Evolutionary conservation across 2,113 vertebrate genomes (phyloP).

Genomic region (human): GRCh38 chr4:175882501-175883000

Average conservation of each 20-base stretch:
- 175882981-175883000: neutral
- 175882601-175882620: neutral
- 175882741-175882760: neutral
- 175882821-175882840: neutral
- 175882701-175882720: neutral
- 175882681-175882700: neutral
- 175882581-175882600: constrained; percentile 2
- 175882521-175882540: neutral
- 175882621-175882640: neutral
- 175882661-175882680: neutral
- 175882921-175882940: neutral
- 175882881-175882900: neutral
- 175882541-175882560: neutral
- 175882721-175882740: neutral
- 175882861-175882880: neutral
- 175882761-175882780: neutral
- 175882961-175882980: neutral
- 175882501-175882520: neutral
- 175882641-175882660: neutral
- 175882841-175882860: neutral
- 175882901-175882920: neutral
- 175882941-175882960: neutral
- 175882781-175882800: neutral
- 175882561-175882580: neutral
- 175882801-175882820: neutral